phyloP scores from a whole-genome alignment of 2,797 vertebrate genomes.

The Hydrocynus forskahlii region DNA sequence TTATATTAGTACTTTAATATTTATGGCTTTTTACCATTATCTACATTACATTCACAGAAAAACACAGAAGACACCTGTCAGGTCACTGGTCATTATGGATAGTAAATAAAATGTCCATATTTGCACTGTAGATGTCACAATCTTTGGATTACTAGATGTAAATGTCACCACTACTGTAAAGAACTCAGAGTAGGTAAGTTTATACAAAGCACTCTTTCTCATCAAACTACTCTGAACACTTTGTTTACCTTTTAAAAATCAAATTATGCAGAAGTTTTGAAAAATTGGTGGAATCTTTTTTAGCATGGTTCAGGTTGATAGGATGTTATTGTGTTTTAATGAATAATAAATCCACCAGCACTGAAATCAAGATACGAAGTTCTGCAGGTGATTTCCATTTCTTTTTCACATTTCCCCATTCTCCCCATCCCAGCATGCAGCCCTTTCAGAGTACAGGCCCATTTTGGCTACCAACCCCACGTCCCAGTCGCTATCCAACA shows the following conservation, averaged over 20 bases:
- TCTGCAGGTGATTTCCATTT: conserved; percentile 1
- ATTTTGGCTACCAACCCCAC: conserved; percentile 76
- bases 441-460: conserved; percentile 93
- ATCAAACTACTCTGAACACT: no score
- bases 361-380: background rate
- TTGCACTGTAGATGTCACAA: no score
- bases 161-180: no score
- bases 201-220: no score
- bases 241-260: background rate
- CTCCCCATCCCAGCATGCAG: conserved; percentile 78
- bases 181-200: no score
- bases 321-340: background rate
- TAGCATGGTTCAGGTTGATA: background rate
- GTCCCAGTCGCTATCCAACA: conserved; percentile 71
- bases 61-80: background rate
- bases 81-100: no score
- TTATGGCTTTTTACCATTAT: no score
- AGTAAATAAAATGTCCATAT: no score
- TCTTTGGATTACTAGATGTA: no score
- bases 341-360: background rate
- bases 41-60: background rate
- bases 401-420: background rate
- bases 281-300: background rate
- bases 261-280: background rate
- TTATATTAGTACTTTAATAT: no score